Evolutionary conservation across 2,888 invertebrate genomes (phyloP).

Genomic region (Apodemia mormo): DNA sequence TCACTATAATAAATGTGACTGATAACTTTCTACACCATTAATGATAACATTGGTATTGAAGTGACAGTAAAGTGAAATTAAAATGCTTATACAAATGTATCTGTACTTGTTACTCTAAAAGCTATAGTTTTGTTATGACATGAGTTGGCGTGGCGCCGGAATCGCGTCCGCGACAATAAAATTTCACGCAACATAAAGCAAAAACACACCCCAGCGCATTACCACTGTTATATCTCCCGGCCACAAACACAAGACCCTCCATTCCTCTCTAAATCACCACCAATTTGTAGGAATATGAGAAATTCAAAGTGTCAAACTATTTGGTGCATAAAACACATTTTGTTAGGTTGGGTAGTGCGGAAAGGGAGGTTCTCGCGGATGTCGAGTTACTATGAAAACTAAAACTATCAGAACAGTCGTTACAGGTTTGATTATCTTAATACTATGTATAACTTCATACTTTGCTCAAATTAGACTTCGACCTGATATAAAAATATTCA

Average conservation of each 20-base stretch:
- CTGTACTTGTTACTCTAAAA: neutral
- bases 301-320: conserved; percentile 43
- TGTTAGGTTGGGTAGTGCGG: conserved; percentile 65
- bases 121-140: conserved; percentile 35
- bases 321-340: conserved; percentile 65
- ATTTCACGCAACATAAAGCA: conserved; percentile 81
- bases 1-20: too few relatives aligned
- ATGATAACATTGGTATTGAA: too few relatives aligned
- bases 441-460: neutral
- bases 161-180: conserved; percentile 68
- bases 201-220: conserved; percentile 78
- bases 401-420: conserved; percentile 59
- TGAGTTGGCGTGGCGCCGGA: conserved; percentile 44
- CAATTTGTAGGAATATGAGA: conserved; percentile 26
- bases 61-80: neutral
- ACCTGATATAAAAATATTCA: too few relatives aligned
- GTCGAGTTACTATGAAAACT: conserved; percentile 68
- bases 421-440: conserved; percentile 41
- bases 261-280: conserved; percentile 30
- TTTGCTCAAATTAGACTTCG: neutral
- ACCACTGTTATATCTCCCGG: conserved; percentile 57
- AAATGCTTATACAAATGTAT: neutral
- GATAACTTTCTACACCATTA: too few relatives aligned
- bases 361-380: conserved; percentile 70
- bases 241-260: conserved; percentile 55